Evolutionary conservation across 2,797 vertebrate species (phyloP), one percentile per base, ranked within the genome.

Genomic region (Falco peregrinus): DNA sequence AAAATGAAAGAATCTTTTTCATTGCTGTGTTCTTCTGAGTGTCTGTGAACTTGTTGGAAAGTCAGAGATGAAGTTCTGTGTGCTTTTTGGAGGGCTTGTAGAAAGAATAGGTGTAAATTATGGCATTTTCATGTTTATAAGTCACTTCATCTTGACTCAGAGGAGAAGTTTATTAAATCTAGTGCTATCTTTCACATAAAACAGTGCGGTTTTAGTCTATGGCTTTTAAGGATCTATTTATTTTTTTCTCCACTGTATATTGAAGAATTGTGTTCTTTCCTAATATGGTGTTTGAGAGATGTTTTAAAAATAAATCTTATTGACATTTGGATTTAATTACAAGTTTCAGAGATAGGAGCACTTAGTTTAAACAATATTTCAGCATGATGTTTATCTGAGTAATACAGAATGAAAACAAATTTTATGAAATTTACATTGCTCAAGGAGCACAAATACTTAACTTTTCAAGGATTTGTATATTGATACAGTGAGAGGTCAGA

Each of bases 271-370:
- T 84, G 12, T 87, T 81, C 41, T 94, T 96, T 83, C 91, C 91
- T 94, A 90, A 83, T 93, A 94, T 45, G 54, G 91, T 51, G 5
- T 57, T 84, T 79, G 53, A 87, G 91, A 81, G 68, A 85, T 26
- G 56, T 70, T 95, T 95, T 69, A 90, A 95, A 96, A 95, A 95
- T 88, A 90, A 95, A 92, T 93, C 74, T 37, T 91, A 90, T 70
- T 91, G 91, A 82, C 87, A 73, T 90, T 84, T 95, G 88, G 74
- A 89, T 89, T 95, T 90, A 82, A 84, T 94, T 89, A 94, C 37
- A 87, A 68, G 74, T 90, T 89, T 92, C 41, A 57, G 89, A 94
- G 88, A 92, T 65, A 84, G 60, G 71, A 94, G 60, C 84, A 53
- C 73, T 81, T 5, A 95, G 71, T 90, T 95, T 84, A 85, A 64